Base-by-base conservation (phyloP, 2,797 vertebrate genomes). In the Decapterus maruadsi region DNA sequence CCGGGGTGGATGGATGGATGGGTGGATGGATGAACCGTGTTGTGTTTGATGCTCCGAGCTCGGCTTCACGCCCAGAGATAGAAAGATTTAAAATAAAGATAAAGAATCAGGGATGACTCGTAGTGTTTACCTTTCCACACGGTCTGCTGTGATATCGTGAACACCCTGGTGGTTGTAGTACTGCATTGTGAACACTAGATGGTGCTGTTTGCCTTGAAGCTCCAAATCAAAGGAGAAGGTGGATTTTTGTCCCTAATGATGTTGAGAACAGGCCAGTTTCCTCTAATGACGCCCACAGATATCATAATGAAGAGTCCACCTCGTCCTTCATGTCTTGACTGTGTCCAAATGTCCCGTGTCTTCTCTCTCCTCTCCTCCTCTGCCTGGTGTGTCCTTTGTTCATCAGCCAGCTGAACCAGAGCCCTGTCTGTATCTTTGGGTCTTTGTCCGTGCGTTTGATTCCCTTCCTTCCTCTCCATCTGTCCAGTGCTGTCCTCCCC, bases 171-270 rank as follows among this genome's bases (percentile, higher is more conserved):
- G 26, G 26, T 3, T 26, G 73, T 51, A 61, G 19, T 90, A 31
- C 65, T 34, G 14, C 4, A 0, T 43, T 59, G 6, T 53, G 1
- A 59, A 29, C 92, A 90, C 85, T 88, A 89, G 93, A 86, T 84
- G 91, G 87, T 60, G 90, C 80, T 84, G 71, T 87, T 90, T 79
- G 76, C 63, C 62, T 5, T 42, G 7, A 64, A 45, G 59, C 61
- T 42, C 34, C 22, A 36, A 59, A 65, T 19, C 54, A 68, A 8
- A 42, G 10, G 54, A 26, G 3, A 26, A 69, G 65, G 40, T 40
- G 9, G 8, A 42, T 31, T 19, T 50, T 31, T 51, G 17, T 42
- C 4, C 20, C 3, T 51, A 12, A n/a, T 53, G 7, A 36, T 8
- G 1, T 36, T 46, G 7, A 68, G 22, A 4, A 2, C 6, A 13